Evolutionary conservation across 2,797 vertebrate species (phyloP).

Genomic region (Mionectes olivaceus): DNA sequence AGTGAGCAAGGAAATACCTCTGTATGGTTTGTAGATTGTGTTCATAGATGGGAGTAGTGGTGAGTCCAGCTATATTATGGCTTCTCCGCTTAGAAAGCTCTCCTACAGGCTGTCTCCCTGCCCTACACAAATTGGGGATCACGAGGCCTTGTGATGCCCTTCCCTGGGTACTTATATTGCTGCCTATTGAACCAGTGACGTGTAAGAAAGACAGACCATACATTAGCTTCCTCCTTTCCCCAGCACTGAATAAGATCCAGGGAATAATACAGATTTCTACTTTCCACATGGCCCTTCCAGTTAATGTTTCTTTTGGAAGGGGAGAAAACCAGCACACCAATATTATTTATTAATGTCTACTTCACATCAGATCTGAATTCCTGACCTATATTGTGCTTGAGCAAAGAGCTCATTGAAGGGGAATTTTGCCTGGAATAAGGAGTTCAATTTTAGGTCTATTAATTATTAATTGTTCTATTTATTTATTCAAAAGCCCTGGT

Average conservation of each 20-base stretch:
- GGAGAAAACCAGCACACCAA: not conserved
- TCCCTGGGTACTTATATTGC: not conserved
- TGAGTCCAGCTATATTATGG: not conserved
- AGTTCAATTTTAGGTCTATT: slow-evolving; percentile 35
- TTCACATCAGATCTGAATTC: not conserved
- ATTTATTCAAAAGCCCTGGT: slow-evolving; percentile 50
- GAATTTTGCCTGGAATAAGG: slow-evolving; percentile 22
- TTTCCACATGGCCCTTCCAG: not conserved
- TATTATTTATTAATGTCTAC: slow-evolving; percentile 21
- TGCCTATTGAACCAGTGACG: not conserved
- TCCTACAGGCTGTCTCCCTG: not conserved
- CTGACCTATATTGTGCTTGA: slow-evolving; percentile 51
- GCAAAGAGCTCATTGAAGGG: not conserved
- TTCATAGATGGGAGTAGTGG: not conserved
- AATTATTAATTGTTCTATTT: slow-evolving; percentile 55
- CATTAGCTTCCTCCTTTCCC: not conserved
- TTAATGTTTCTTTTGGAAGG: not conserved
- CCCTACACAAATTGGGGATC: not conserved
- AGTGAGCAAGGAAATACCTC: not conserved
- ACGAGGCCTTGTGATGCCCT: not conserved
- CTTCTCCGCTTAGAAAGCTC: not conserved
- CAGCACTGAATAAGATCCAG: not conserved
- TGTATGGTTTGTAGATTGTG: not conserved
- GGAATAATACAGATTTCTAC: not conserved
- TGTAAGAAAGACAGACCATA: not conserved